These are phyloP conservation scores for Anolis carolinensis DNA, from an alignment of 2,113 vertebrate species.

Conservation along the genomic window DNA sequence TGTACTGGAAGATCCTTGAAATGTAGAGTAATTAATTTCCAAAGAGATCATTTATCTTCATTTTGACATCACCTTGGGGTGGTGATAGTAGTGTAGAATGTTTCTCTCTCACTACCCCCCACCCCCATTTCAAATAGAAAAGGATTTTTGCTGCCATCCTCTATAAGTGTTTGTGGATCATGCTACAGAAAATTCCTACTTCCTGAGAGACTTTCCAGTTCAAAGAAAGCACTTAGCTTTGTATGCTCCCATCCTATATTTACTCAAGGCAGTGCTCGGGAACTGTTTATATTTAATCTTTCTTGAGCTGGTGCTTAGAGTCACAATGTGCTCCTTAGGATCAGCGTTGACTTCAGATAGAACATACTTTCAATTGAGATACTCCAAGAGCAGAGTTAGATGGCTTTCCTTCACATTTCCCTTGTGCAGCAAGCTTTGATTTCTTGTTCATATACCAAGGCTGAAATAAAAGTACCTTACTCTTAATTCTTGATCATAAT, in stretches of 20 bases:
- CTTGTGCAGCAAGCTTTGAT: not conserved
- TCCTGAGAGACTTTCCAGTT: not conserved
- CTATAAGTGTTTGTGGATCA: not conserved
- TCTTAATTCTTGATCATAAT: too few relatives aligned
- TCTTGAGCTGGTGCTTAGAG: not conserved
- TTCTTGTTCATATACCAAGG: not conserved
- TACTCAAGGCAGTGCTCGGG: not conserved
- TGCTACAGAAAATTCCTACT: not conserved
- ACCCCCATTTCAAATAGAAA: not conserved
- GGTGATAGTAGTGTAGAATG: not conserved
- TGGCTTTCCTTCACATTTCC: too few relatives aligned
- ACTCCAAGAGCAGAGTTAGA: not conserved
- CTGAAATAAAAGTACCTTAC: not conserved
- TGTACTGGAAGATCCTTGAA: conserved; percentile 6
- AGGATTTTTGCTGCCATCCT: not conserved
- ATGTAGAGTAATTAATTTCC: not conserved
- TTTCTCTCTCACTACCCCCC: not conserved
- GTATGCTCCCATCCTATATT: not conserved
- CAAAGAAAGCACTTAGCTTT: not conserved
- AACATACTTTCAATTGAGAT: not conserved
- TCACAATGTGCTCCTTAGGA: not conserved
- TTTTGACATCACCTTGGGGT: not conserved
- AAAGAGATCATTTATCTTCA: conserved; percentile 17
- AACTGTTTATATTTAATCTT: not conserved
- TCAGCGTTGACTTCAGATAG: not conserved